Conservation (phyloP, 2,113 vertebrate species). For the Pelobates fuscus region DNA sequence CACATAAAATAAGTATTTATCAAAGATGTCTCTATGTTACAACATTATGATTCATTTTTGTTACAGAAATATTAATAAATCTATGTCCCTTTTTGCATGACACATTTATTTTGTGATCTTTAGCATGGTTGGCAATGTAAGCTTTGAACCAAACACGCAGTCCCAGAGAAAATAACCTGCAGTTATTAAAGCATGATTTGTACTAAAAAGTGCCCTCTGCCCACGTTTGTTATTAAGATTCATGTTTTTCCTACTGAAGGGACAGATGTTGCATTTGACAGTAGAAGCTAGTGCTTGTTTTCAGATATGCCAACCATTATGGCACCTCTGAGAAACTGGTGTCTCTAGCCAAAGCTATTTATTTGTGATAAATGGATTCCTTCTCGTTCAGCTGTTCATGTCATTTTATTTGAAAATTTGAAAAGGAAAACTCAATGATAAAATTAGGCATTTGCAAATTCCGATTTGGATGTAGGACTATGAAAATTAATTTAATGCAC, state of each 20-base stretch:
- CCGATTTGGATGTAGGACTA: slow-evolving; percentile 1
- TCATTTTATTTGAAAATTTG: slow-evolving; percentile 4
- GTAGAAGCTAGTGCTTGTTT: slow-evolving; percentile 17
- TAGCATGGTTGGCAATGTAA: slow-evolving; percentile 4
- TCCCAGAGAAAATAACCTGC: slow-evolving; percentile 9
- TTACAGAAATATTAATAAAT: neutral
- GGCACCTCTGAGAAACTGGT: neutral
- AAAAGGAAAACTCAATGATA: slow-evolving; percentile 16
- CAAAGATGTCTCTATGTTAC: too few relatives aligned
- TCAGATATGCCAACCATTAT: slow-evolving; percentile 9
- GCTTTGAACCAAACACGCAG: neutral
- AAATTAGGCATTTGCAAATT: slow-evolving; percentile 10
- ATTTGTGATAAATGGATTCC: slow-evolving; percentile 31
- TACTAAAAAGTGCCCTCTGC: slow-evolving; percentile 6
- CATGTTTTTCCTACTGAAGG: slow-evolving; percentile 7
- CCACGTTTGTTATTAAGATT: slow-evolving; percentile 19
- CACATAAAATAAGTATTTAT: too few relatives aligned
- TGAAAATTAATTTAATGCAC: neutral
- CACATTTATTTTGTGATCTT: neutral
- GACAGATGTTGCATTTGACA: slow-evolving; percentile 32
- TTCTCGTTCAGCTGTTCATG: slow-evolving; percentile 5
- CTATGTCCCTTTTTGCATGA: neutral
- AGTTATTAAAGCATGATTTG: slow-evolving; percentile 2
- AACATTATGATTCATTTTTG: too few relatives aligned
- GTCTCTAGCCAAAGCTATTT: slow-evolving; percentile 30